phyloP scores from a whole-genome alignment of 1,140 invertebrate genomes.

The Zaprionus inermis region DNA sequence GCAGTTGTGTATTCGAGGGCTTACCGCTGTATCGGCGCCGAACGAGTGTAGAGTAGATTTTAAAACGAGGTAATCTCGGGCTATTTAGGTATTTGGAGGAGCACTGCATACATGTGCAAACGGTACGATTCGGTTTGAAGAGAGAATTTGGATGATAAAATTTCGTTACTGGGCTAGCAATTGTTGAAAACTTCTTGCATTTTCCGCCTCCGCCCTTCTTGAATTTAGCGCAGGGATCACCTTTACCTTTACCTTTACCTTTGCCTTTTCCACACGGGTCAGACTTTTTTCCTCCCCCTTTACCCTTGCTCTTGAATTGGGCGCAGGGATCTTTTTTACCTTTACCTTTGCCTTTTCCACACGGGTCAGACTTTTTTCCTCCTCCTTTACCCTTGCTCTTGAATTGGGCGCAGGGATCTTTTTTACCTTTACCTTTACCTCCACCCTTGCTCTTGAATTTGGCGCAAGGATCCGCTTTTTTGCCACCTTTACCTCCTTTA shows the following conservation, averaged over 20 bases:
- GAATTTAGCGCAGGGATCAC: not conserved
- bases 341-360: no score
- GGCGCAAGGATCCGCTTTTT: not conserved
- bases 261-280: no score
- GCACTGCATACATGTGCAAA: conserved; percentile 34
- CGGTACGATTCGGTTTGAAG: conserved; percentile 29
- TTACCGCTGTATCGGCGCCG: conserved; percentile 51
- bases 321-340: no score
- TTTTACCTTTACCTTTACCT: conserved; percentile 24
- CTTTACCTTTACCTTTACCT: no score
- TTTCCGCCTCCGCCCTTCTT: not conserved
- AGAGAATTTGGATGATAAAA: not conserved
- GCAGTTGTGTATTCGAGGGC: conserved; percentile 7
- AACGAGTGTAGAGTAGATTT: conserved; percentile 38
- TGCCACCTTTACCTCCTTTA: not conserved
- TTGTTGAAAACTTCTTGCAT: conserved; percentile 52
- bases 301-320: no score
- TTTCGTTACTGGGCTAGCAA: not conserved
- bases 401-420: not conserved
- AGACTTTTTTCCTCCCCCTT: no score
- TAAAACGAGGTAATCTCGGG: conserved; percentile 17
- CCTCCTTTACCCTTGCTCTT: no score
- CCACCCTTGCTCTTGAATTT: not conserved
- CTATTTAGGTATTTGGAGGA: not conserved
- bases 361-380: no score